Evolutionary conservation across 2,113 vertebrate species (phyloP).

Genomic region (Crotophaga sulcirostris): DNA sequence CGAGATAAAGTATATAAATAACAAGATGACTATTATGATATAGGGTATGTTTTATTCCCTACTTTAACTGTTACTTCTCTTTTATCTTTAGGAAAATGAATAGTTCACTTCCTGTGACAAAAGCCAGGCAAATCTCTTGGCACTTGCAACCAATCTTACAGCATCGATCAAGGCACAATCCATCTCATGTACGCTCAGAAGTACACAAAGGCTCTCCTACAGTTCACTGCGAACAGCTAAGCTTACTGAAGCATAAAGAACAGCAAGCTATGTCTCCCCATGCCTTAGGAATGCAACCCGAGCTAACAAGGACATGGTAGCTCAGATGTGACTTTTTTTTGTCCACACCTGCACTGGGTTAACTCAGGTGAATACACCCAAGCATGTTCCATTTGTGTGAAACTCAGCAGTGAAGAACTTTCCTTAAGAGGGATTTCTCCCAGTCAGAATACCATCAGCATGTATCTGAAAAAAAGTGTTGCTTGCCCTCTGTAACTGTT

Average conservation of each 20-base stretch:
- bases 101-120: neutral
- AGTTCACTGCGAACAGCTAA: neutral
- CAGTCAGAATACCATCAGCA: neutral
- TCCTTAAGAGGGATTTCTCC: neutral
- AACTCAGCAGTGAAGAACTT: neutral
- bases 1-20: neutral
- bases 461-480: neutral
- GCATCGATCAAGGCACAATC: neutral
- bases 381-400: neutral
- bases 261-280: neutral
- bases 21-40: neutral
- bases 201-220: neutral
- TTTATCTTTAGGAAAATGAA: neutral
- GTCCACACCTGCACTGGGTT: neutral
- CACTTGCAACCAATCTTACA: neutral
- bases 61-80: neutral
- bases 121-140: neutral
- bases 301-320: neutral
- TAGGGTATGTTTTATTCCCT: neutral
- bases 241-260: neutral
- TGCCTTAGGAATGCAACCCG: neutral
- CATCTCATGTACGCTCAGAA: neutral
- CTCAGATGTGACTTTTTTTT: neutral
- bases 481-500: neutral
- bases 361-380: neutral